phyloP scores from a whole-genome alignment of 1,140 invertebrate species.

The Cheumatopsyche charites region DNA sequence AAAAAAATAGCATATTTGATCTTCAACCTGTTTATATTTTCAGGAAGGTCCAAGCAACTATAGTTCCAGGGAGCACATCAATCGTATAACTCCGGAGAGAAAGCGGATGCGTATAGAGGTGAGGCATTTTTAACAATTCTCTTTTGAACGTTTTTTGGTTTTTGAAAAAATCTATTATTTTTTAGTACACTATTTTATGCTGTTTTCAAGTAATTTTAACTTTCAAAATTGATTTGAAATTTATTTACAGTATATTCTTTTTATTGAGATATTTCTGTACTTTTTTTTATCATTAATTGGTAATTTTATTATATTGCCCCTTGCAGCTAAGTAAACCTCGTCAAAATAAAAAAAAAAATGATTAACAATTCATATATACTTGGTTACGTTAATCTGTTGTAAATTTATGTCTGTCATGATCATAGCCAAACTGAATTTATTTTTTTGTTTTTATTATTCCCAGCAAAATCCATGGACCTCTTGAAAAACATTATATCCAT shows the following conservation, averaged over 20 bases:
- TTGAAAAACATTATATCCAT: slow-evolving; percentile 33
- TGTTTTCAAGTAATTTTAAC: too few relatives aligned
- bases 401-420: not conserved
- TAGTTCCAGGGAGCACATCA: slow-evolving; percentile 55
- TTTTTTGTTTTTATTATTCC: slow-evolving; percentile 48
- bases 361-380: slow-evolving; percentile 4
- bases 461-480: slow-evolving; percentile 38
- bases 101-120: slow-evolving; percentile 63
- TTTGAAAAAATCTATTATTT: too few relatives aligned
- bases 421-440: slow-evolving; percentile 33
- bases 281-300: not conserved
- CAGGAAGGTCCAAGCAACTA: slow-evolving; percentile 27
- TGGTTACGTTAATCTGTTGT: not conserved
- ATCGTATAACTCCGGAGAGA: slow-evolving; percentile 58
- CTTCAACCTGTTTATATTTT: slow-evolving; percentile 29
- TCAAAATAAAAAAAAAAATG: too few relatives aligned
- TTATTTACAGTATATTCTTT: too few relatives aligned
- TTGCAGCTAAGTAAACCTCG: not conserved
- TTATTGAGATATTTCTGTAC: not conserved
- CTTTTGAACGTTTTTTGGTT: not conserved
- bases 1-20: too few relatives aligned
- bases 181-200: too few relatives aligned
- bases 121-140: slow-evolving; percentile 24
- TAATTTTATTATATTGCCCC: not conserved
- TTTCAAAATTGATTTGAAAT: too few relatives aligned